Evolutionary conservation across 2,797 vertebrate species (phyloP).

Genomic region (Lagocephalus sceleratus): DNA sequence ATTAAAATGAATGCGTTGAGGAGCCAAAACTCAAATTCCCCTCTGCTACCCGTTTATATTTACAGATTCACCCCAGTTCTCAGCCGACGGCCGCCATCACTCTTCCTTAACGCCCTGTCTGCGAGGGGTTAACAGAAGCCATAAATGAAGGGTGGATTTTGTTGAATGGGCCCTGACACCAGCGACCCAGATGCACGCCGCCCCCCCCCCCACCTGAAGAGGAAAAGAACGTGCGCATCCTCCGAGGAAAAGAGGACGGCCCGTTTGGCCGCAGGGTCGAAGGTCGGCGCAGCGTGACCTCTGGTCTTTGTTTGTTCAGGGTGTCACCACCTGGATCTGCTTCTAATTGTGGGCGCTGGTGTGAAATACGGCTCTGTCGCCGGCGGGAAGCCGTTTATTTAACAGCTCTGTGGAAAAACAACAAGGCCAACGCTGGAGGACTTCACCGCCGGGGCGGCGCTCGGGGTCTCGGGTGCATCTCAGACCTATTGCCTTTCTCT

Average conservation of each 20-base stretch:
- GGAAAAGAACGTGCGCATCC: conserved; percentile 22
- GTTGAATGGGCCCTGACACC: conserved; percentile 47
- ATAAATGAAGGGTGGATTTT: conserved; percentile 38
- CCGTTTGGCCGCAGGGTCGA: conserved; percentile 45
- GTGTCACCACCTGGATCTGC: conserved; percentile 62
- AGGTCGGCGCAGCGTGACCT: conserved; percentile 38
- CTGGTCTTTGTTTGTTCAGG: conserved; percentile 60
- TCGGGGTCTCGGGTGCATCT: too few species aligned
- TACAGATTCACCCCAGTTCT: not conserved
- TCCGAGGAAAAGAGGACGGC: conserved; percentile 31
- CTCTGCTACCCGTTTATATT: not conserved
- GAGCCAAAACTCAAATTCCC: too few species aligned
- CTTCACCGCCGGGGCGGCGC: too few species aligned
- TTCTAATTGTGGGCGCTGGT: conserved; percentile 44
- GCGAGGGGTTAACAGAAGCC: conserved; percentile 42
- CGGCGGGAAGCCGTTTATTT: conserved; percentile 33
- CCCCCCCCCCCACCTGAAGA: conserved; percentile 12
- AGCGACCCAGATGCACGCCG: conserved; percentile 35
- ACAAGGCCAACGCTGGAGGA: too few species aligned
- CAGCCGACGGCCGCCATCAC: too few species aligned
- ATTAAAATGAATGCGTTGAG: too few species aligned
- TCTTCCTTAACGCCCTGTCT: conserved; percentile 11
- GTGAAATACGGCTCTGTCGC: conserved; percentile 45
- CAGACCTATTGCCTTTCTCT: not conserved
- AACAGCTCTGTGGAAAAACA: conserved; percentile 34